A percentile compares a stretch with the other conserved stretches of the same genome.
Evolutionary conservation across 2,888 invertebrate species (phyloP).

Genomic region (Netelia virgata): DNA sequence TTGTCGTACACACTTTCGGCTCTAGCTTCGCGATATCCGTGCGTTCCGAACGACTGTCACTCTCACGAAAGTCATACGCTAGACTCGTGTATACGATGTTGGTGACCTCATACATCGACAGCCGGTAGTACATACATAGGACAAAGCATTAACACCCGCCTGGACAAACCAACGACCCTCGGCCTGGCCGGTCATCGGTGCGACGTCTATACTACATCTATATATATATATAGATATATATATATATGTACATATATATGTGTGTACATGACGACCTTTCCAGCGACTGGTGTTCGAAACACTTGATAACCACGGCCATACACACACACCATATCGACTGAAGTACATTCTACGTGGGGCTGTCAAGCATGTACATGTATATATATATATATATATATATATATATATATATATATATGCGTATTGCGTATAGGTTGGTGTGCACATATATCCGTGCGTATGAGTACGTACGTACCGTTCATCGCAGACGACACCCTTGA

Average conservation of each 20-base stretch:
- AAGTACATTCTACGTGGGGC: background rate
- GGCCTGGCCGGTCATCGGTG: constrained; percentile 23
- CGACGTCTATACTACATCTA: too few species aligned
- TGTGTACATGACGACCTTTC: constrained; percentile 3
- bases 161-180: constrained; percentile 19
- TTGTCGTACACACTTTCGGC: background rate
- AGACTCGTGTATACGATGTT: background rate
- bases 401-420: background rate
- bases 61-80: constrained; percentile 18
- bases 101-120: background rate
- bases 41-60: constrained; percentile 2
- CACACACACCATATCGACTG: background rate
- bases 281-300: constrained; percentile 5
- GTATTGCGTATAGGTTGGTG: background rate
- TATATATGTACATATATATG: too few species aligned
- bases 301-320: constrained; percentile 6
- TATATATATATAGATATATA: too few species aligned
- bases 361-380: background rate
- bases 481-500: background rate
- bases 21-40: background rate
- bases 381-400: too few species aligned
- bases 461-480: background rate
- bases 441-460: background rate
- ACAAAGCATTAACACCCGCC: constrained; percentile 23
- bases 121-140: background rate